Evolutionary conservation across 2,113 vertebrate genomes (phyloP).

Genomic region (Cyphomyrus plagiostoma): DNA sequence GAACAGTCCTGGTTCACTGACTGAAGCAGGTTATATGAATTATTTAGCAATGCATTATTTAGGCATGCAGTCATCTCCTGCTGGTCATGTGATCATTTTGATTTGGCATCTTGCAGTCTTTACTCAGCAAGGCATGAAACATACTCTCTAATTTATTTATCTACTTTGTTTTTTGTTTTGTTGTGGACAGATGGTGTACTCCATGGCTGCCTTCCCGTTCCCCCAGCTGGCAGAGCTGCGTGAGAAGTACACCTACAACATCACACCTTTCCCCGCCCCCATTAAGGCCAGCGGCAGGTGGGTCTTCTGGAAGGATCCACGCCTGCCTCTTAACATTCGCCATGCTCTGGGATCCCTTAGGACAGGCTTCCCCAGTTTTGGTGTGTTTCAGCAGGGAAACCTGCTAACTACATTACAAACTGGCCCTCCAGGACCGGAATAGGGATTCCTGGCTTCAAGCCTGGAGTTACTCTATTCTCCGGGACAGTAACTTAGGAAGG

Average conservation of each 20-base stretch:
- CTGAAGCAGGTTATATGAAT: background rate
- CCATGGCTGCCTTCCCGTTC: constrained; percentile 91
- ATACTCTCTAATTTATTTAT: background rate
- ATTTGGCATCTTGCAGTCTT: background rate
- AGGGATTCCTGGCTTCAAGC: background rate
- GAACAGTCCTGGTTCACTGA: background rate
- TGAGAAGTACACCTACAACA: constrained; percentile 98
- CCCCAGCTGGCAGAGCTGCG: constrained; percentile 90
- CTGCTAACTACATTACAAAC: background rate
- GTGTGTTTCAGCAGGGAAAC: background rate
- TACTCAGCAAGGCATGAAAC: background rate
- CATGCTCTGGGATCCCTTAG: background rate
- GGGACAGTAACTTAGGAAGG: background rate
- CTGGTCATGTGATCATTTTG: background rate
- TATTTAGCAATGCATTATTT: background rate
- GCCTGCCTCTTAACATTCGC: background rate
- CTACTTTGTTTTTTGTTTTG: background rate
- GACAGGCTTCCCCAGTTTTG: background rate
- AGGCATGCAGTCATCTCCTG: background rate
- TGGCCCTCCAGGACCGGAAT: background rate
- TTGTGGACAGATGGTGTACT: constrained; percentile 79
- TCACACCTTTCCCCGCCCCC: constrained; percentile 88
- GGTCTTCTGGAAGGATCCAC: constrained; percentile 28
- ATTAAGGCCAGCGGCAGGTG: constrained; percentile 80
- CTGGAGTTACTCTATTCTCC: background rate